Percentiles rank a stretch among this genome's conserved stretches.
Conservation (phyloP, 2,113 vertebrate species). For the Eretmochelys imbricata region DNA sequence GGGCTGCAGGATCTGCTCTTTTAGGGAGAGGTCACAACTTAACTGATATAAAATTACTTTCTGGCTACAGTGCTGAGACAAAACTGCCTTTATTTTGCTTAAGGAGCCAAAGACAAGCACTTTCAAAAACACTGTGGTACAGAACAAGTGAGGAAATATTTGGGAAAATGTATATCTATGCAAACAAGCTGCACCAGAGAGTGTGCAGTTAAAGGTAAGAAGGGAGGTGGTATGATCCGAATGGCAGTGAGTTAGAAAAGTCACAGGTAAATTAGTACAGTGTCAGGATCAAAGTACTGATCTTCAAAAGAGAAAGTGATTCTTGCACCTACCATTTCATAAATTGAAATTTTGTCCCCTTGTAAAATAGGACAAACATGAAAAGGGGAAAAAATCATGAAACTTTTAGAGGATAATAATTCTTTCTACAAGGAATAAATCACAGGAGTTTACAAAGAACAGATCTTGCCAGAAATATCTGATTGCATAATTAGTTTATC, state of each 20-base stretch:
- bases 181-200: too few relatives aligned
- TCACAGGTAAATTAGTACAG: not conserved
- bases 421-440: not conserved
- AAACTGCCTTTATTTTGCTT: not conserved
- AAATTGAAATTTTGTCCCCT: not conserved
- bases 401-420: too few relatives aligned
- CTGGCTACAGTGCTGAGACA: not conserved
- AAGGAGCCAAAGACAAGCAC: not conserved
- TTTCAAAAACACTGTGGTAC: not conserved
- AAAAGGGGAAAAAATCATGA: not conserved
- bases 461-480: not conserved
- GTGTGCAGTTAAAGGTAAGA: not conserved
- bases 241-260: not conserved
- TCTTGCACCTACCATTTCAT: not conserved
- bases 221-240: not conserved
- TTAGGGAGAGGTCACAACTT: accelerated
- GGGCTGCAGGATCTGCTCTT: not conserved
- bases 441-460: not conserved
- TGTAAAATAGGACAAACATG: not conserved
- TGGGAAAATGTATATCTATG: too few relatives aligned
- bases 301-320: not conserved
- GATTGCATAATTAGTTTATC: not conserved
- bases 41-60: not conserved
- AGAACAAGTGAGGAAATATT: not conserved
- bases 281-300: not conserved